Evolutionary conservation across 2,797 vertebrate species (phyloP).

Genomic region (Nannoperca obscura): DNA sequence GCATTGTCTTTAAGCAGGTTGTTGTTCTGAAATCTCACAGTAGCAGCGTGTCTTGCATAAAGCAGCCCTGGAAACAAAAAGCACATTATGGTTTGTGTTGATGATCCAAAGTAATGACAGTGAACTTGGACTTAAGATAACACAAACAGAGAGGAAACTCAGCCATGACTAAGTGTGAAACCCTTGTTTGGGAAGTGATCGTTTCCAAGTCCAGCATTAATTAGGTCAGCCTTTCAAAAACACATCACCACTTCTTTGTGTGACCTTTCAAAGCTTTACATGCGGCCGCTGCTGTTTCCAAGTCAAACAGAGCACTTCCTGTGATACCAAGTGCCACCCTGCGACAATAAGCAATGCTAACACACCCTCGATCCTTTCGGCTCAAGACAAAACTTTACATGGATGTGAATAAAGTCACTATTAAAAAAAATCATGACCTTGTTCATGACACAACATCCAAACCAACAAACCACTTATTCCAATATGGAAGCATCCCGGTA

Average conservation of each 20-base stretch:
- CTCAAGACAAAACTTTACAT: background rate
- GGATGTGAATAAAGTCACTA: background rate
- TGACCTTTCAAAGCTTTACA: constrained; percentile 37
- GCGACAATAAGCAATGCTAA: constrained; percentile 8
- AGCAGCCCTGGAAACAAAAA: background rate
- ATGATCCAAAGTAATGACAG: background rate
- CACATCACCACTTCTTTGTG: background rate
- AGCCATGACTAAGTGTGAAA: background rate
- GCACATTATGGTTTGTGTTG: background rate
- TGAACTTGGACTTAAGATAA: background rate
- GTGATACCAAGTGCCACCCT: constrained; percentile 15
- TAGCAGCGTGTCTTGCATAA: background rate
- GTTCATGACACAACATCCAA: background rate
- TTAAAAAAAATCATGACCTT: background rate
- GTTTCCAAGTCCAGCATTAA: background rate
- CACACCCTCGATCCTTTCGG: constrained; percentile 4
- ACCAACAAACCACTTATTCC: background rate
- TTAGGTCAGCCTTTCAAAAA: constrained; percentile 28
- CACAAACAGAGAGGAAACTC: background rate
- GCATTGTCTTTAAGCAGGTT: background rate
- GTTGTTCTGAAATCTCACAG: background rate
- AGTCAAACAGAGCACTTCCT: constrained; percentile 35
- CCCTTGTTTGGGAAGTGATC: constrained; percentile 6
- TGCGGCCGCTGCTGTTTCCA: constrained; percentile 15
- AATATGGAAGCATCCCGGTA: background rate